Evolutionary conservation across 2,797 vertebrate species (phyloP), one percentile per base, ranked within the genome.

Genomic region (Spatula clypeata): DNA sequence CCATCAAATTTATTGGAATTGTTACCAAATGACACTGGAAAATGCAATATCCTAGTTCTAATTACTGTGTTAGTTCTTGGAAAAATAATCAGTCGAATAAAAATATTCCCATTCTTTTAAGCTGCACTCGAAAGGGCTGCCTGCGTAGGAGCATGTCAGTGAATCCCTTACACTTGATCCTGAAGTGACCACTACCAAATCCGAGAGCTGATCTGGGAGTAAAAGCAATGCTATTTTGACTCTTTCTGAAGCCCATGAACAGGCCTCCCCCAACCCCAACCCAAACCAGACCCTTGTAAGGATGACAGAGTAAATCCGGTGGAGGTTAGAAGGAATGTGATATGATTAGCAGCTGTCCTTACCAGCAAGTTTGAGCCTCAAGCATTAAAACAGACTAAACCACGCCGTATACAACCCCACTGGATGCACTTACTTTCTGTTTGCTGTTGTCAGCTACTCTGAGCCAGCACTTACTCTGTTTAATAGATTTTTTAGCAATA

Each of bases 211-310:
- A 92, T 91, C 61, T 57, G 34, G 42, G 58, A 83, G 57, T 54
- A 90, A 73, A 89, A 84, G 47, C 20, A 80, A 74, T 10, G 60
- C 45, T 88, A 74, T 74, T 92, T 94, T 81, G 88, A 90, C 64
- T 95, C 40, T 54, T 42, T 67, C 80, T 76, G 74, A 91, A 81
- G 85, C 79, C 79, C 86, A n/a, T 75, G 89, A 76, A 90, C 61
- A 94, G 85, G 26, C 75, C 79, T 93, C 89, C 83, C 67, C 86
- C 18, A 42, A 31, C 61, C 40, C 86, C 32, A 57, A 92, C 83
- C 79, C 87, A 94, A 84, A 90, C 95, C 93, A 96, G 80, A 90
- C 71, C 67, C 86, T 92, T 96, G 92, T 94, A 95, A 91, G 93
- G 88, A 94, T 54, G 88, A 95, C 88, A 85, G 80, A 94, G 93